These are phyloP conservation scores for Cephus runcator DNA, from an alignment of 2,888 invertebrate genomes.

Conservation along the genomic window DNA sequence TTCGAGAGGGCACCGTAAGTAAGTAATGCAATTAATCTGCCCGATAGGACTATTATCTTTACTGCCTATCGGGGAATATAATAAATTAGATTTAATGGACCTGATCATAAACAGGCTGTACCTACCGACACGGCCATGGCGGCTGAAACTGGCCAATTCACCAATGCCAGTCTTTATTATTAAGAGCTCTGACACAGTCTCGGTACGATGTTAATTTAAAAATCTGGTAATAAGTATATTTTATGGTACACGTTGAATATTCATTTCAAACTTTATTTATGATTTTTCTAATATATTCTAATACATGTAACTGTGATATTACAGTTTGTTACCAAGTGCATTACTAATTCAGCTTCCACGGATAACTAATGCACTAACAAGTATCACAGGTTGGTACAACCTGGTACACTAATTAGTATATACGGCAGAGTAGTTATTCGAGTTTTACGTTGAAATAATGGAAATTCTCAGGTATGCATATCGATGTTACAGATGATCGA, in stretches of 20 bases:
- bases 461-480: not conserved
- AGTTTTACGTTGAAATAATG: not conserved
- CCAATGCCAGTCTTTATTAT: not conserved
- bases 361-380: not conserved
- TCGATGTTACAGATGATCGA: conserved; percentile 19
- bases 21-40: conserved; percentile 22
- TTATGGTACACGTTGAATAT: not conserved
- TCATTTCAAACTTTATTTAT: not conserved
- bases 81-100: conserved; percentile 19
- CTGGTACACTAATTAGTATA: not conserved
- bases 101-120: not conserved
- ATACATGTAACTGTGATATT: not conserved
- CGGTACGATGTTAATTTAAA: not conserved
- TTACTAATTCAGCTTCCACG: not conserved
- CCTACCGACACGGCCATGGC: not conserved
- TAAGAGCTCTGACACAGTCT: not conserved
- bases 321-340: not conserved
- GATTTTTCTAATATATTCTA: not conserved
- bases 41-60: conserved; percentile 17
- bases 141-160: not conserved
- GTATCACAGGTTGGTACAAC: not conserved
- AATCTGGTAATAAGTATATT: not conserved
- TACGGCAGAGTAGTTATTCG: not conserved
- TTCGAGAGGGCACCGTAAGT: conserved; percentile 10
- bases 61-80: conserved; percentile 13